These are phyloP conservation scores for Anoplopoma fimbria DNA, from an alignment of 2,113 vertebrate genomes.

Conservation along the genomic window DNA sequence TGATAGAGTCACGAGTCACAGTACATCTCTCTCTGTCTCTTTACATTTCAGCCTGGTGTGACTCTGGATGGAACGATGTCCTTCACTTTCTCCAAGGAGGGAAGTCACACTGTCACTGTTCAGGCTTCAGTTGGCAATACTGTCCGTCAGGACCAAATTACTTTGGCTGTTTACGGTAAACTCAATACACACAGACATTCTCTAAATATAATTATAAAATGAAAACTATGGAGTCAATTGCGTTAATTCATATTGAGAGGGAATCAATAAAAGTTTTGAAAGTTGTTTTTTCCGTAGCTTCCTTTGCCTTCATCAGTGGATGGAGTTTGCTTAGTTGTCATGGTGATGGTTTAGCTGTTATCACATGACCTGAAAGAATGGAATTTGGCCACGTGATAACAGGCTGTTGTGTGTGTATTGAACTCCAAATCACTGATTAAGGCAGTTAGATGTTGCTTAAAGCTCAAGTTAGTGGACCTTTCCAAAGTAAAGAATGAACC, in stretches of 20 bases:
- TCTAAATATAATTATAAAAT: not conserved
- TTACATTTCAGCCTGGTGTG: slow-evolving; percentile 86
- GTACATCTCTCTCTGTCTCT: slow-evolving; percentile 2
- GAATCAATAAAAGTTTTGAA: not conserved
- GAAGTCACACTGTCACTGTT: slow-evolving; percentile 90
- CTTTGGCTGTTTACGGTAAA: slow-evolving; percentile 92
- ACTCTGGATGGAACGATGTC: slow-evolving; percentile 89
- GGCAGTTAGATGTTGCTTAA: not conserved
- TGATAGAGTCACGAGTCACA: slow-evolving; percentile 41
- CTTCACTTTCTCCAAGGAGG: slow-evolving; percentile 90
- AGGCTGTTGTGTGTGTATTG: not conserved
- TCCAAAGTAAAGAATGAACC: not conserved
- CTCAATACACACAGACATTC: not conserved
- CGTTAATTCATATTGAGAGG: not conserved
- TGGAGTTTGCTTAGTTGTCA: not conserved
- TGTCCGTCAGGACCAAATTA: slow-evolving; percentile 92
- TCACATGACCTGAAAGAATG: not conserved
- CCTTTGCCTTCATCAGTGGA: not conserved
- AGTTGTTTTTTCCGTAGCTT: not conserved
- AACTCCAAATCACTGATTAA: not conserved
- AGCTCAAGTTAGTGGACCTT: not conserved
- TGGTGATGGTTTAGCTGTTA: not conserved
- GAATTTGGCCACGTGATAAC: not conserved
- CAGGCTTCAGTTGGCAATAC: slow-evolving; percentile 90
- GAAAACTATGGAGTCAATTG: not conserved